A percentile compares a stretch with the other conserved stretches of the same genome.
phyloP scores from a whole-genome alignment of 2,797 vertebrate species.

The Enteromius fasciolatus region DNA sequence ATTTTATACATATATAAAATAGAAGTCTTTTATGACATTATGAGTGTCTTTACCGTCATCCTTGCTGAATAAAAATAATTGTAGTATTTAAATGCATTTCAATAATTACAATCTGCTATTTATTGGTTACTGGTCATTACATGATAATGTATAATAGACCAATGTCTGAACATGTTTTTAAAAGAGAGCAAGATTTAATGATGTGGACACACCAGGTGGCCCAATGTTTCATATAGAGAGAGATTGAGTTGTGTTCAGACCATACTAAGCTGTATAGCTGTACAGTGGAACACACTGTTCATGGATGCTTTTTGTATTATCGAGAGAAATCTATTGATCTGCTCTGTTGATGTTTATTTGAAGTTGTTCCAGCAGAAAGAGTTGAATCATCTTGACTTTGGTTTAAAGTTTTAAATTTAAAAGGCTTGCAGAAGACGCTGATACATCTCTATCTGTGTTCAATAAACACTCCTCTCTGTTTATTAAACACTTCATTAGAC shows the following conservation, averaged over 20 bases:
- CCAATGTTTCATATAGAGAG: neutral
- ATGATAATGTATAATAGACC: no score
- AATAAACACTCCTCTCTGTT: constrained; percentile 22
- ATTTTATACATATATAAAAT: neutral
- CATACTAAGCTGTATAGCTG: neutral
- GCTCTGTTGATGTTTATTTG: neutral
- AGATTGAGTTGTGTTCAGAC: neutral
- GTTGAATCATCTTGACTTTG: neutral
- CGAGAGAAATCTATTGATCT: neutral
- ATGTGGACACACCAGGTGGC: neutral
- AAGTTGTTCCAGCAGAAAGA: neutral
- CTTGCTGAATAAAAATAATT: neutral
- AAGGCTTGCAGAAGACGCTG: neutral
- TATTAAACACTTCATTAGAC: constrained; percentile 5
- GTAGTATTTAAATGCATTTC: neutral
- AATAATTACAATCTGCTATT: neutral
- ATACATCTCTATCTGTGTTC: neutral
- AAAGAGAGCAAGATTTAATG: neutral
- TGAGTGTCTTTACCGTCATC: neutral
- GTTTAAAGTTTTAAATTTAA: constrained; percentile 1
- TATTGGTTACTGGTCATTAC: no score
- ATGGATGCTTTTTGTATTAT: neutral
- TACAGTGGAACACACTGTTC: neutral
- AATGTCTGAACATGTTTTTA: neutral
- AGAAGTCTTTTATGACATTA: neutral